Base-by-base conservation (phyloP, 2,113 vertebrate genomes). In the Panthera uncia region DNA sequence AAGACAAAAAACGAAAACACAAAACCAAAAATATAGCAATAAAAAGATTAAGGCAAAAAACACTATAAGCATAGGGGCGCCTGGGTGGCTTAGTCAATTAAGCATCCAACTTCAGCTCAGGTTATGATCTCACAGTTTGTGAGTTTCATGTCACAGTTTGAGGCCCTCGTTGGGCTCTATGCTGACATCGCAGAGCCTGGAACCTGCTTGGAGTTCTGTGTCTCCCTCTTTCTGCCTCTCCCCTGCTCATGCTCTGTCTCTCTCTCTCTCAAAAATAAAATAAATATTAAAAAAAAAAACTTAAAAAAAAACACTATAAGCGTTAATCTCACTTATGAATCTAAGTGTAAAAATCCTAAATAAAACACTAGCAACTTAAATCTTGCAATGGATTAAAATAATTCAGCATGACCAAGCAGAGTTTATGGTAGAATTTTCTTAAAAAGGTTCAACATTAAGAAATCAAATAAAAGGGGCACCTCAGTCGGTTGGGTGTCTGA, bases 341-440 rank as follows among this genome's bases (percentile, higher is more conserved):
- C 36, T 65, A 90, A 63, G 55, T 71, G 1, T 95, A 73, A 85
- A 94, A 96, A 48, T 87, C 27, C 10, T 55, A 68, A 78, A 69
- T 55, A 84, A 96, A 92, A 94, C 85, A 69, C 14, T 33, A 83
- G 29, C n/a, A 84, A 88, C 25, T 90, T 96, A 86, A 87, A 87
- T 78, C 52, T 82, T 83, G 4, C 31, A 96, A 31, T 41, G 63
- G 63, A 91, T 33, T 89, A 86, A 97, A 85, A 57, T 33, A 65
- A 68, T 87, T 89, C 45, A 89, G 31, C 29, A 86, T 29, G 55
- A 89, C 73, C 45, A 96, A 96, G n/a, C 31, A 73, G 23, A 63
- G 38, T 89, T 89, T 45, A 83, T 38, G 25, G 52, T 8, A 78
- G 23, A 94, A 76, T 65, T 82, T 41, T 74, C 88, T 86, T 25